Base-by-base conservation (phyloP, 2,888 invertebrate genomes). In the Pharmacophagus antenor region DNA sequence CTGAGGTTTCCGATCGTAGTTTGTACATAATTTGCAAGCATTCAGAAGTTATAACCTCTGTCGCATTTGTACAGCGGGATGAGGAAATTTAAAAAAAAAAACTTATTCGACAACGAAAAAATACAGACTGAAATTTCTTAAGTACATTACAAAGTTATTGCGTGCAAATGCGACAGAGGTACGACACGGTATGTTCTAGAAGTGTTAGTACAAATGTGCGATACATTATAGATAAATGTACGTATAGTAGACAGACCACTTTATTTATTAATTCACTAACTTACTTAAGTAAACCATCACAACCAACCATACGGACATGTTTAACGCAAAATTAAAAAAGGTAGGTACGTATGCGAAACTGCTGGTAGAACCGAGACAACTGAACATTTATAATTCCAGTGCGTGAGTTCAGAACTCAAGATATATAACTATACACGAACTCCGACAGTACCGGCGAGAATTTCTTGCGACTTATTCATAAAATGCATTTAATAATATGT, bases 201-300 rank as follows among this genome's bases (percentile, higher is more conserved):
- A 74, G 72, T 72, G 73, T 81, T 79, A 80, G 78, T 82, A 84
- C 79, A 83, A 81, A 82, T 76, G 74, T 77, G 80, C 76, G 76
- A 73, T 77, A 78, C 80, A 79, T 71, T 74, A 73, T 78, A 77
- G 75, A 72, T 77, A 74, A 73, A 71, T 73, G 72, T 73, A 77
- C 71, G 76, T 76, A 76, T 80, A 80, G 56, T 56, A 56, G 60
- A 82, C 73, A 79, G 74, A 79, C 77, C 76, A 76, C 79, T 80
- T 83, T 80, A 84, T 79, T 80, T 81, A 82, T 84, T 37, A 82
- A 84, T 79, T 85, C 79, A 72, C 81, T 87, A 85, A 86, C 85
- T 89, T 88, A 90, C 87, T 87, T 89, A 89, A 88, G 88, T 90
- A 90, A 88, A 87, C 84, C 88, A 86, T 90, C 89, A 90, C 89